Percentiles rank a stretch among this genome's conserved stretches.
Conservation (phyloP, 2,888 invertebrate genomes). For the Epinotia nisella region DNA sequence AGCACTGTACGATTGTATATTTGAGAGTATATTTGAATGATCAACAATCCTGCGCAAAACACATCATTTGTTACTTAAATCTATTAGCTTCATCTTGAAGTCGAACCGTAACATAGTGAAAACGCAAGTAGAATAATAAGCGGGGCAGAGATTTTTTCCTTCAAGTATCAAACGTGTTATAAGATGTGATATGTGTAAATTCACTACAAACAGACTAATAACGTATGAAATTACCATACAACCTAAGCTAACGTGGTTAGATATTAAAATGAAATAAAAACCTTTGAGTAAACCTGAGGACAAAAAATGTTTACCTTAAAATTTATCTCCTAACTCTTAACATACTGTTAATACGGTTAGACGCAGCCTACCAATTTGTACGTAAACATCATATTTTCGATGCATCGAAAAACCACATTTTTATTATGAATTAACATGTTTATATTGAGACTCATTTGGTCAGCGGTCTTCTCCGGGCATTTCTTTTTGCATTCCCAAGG, state of each 20-base stretch:
- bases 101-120: too few species aligned
- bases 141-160: too few species aligned
- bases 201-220: conserved; percentile 2
- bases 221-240: conserved; percentile 1
- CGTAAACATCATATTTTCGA: conserved; percentile 68
- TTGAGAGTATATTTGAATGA: background rate
- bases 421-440: conserved; percentile 83
- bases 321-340: conserved; percentile 63
- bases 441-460: conserved; percentile 81
- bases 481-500: conserved; percentile 63
- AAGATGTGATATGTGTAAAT: too few species aligned
- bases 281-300: conserved; percentile 16
- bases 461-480: conserved; percentile 64
- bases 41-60: background rate
- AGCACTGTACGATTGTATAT: background rate
- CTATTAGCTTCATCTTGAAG: too few species aligned
- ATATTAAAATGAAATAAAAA: background rate
- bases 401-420: conserved; percentile 69
- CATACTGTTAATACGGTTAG: conserved; percentile 67
- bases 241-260: background rate
- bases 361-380: conserved; percentile 74
- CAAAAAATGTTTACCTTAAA: conserved; percentile 37
- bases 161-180: too few species aligned
- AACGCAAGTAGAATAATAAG: too few species aligned
- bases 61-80: too few species aligned